phyloP scores from a whole-genome alignment of 2,888 invertebrate genomes.

The Crepidodera aurea region DNA sequence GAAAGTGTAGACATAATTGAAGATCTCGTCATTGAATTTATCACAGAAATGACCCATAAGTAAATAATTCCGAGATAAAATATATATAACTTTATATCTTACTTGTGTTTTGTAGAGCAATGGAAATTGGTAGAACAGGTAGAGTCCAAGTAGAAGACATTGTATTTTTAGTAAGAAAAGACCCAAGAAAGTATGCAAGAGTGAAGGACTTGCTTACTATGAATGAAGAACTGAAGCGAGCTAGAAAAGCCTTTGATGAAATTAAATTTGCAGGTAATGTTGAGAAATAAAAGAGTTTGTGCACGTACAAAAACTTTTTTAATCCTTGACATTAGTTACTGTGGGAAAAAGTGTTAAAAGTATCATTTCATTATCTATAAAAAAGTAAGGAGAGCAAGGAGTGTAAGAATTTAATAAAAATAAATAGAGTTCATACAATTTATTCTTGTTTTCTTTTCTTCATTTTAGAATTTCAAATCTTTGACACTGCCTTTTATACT shows the following conservation, averaged over 20 bases:
- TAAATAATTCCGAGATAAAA: slow-evolving; percentile 55
- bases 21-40: slow-evolving; percentile 96
- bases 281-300: slow-evolving; percentile 35
- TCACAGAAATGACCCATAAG: slow-evolving; percentile 91
- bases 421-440: too few species aligned
- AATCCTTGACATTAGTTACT: slow-evolving; percentile 2
- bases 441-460: too few species aligned
- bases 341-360: not conserved
- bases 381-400: too few species aligned
- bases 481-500: too few species aligned
- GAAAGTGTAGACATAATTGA: slow-evolving; percentile 98
- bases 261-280: slow-evolving; percentile 91
- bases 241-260: slow-evolving; percentile 99
- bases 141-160: slow-evolving; percentile 98
- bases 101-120: slow-evolving; percentile 71
- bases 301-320: slow-evolving; percentile 5
- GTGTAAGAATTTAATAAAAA: too few species aligned
- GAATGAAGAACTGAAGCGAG: slow-evolving; percentile 99
- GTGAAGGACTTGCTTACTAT: slow-evolving; percentile 96
- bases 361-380: too few species aligned
- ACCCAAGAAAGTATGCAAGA: slow-evolving; percentile 94
- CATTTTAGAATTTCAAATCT: too few species aligned
- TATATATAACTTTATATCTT: not conserved
- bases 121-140: slow-evolving; percentile 97
- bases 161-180: slow-evolving; percentile 94